Conservation (phyloP, 2,888 invertebrate genomes). For the Lepidonotus clava region DNA sequence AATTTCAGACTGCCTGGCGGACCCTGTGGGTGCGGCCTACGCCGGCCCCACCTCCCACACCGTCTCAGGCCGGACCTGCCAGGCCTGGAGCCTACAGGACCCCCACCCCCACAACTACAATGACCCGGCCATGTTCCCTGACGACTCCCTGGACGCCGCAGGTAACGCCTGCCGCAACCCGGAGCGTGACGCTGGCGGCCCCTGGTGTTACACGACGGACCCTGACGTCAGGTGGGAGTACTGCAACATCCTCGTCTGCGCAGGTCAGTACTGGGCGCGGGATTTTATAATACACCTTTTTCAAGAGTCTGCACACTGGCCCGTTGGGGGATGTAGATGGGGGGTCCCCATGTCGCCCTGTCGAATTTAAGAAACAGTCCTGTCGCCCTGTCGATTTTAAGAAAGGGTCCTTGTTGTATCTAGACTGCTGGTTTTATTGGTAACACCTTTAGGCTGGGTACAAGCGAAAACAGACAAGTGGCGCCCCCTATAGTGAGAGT, state of each 20-base stretch:
- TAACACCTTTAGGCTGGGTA: too few relatives aligned
- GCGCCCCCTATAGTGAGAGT: too few relatives aligned
- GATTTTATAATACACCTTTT: too few relatives aligned
- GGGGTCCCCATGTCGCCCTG: too few relatives aligned
- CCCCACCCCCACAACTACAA: constrained; percentile 24
- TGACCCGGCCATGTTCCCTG: not conserved
- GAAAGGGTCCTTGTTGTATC: too few relatives aligned
- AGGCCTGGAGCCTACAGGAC: not conserved
- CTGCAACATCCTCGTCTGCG: not conserved
- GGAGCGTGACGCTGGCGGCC: not conserved
- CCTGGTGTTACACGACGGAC: constrained; percentile 2
- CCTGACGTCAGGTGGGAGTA: not conserved
- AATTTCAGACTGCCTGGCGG: not conserved
- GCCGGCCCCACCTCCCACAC: not conserved
- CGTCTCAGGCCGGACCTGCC: not conserved
- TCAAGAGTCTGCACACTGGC: too few relatives aligned
- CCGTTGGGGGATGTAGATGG: too few relatives aligned
- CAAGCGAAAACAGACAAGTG: too few relatives aligned
- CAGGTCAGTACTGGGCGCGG: too few relatives aligned
- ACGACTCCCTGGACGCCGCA: constrained; percentile 84
- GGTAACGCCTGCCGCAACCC: constrained; percentile 96
- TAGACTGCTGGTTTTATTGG: too few relatives aligned
- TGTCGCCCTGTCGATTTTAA: too few relatives aligned
- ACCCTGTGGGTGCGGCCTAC: not conserved
- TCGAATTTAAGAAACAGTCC: too few relatives aligned